phyloP scores from a whole-genome alignment of 1,140 invertebrate species.

The Agraylea sexmaculata region DNA sequence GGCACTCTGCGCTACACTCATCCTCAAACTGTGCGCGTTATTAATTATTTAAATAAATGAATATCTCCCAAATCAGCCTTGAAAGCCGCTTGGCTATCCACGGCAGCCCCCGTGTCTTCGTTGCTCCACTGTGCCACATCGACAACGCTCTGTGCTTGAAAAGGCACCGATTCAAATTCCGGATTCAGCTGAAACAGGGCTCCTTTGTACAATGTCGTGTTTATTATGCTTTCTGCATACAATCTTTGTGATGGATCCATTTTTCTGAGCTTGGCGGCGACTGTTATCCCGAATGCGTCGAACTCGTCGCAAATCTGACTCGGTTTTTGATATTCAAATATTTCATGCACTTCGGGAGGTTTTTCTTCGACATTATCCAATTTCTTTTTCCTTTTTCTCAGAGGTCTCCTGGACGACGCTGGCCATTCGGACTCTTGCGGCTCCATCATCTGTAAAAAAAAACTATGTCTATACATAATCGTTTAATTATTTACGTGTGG shows the following conservation, averaged over 20 bases:
- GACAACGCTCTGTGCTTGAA: no score
- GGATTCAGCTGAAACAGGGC: conserved; percentile 14
- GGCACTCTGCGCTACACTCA: no score
- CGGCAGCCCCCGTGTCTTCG: no score
- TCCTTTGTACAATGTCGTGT: conserved; percentile 17
- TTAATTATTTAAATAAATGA: no score
- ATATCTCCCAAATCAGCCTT: no score
- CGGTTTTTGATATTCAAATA: conserved; percentile 1
- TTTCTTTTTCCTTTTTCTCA: conserved; percentile 12
- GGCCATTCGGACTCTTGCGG: conserved; percentile 11
- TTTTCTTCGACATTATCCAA: conserved; percentile 4
- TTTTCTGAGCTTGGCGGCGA: conserved; percentile 15
- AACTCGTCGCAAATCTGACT: not conserved
- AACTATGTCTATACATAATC: no score
- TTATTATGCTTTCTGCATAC: conserved; percentile 21
- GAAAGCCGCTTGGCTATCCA: no score
- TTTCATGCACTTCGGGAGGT: not conserved
- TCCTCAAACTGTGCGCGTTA: no score
- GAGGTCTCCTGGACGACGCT: conserved; percentile 15
- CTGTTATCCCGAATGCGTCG: not conserved
- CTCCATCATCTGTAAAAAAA: no score
- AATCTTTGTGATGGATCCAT: conserved; percentile 22
- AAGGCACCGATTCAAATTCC: no score
- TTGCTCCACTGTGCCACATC: no score
- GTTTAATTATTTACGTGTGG: no score